Evolutionary conservation across 2,797 vertebrate species (phyloP).

Genomic region (Lepus townsendii): DNA sequence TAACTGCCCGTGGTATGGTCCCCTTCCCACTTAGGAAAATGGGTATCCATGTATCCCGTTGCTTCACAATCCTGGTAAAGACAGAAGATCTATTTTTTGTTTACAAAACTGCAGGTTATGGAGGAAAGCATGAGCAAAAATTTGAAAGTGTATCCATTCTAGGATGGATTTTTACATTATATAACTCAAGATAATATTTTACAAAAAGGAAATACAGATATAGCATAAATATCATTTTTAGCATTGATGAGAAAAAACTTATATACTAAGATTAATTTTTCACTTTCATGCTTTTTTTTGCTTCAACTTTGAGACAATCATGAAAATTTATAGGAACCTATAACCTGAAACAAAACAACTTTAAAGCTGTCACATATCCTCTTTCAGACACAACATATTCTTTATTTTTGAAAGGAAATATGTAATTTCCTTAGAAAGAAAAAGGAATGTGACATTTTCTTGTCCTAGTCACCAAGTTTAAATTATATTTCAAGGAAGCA

Average conservation of each 20-base stretch:
- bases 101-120: not conserved
- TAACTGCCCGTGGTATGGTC: accelerated
- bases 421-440: constrained; percentile 49
- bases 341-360: constrained; percentile 69
- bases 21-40: not conserved
- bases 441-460: constrained; percentile 77
- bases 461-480: constrained; percentile 75
- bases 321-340: constrained; percentile 73
- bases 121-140: not conserved
- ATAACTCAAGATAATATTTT: not conserved
- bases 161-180: not conserved
- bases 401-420: constrained; percentile 76
- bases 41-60: not conserved
- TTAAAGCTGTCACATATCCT: constrained; percentile 61
- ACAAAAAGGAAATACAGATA: not conserved
- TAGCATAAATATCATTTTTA: not conserved
- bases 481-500: constrained; percentile 66
- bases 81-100: not conserved
- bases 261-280: not conserved
- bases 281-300: not conserved
- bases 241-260: not conserved
- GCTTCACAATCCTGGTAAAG: constrained; percentile 1
- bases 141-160: not conserved
- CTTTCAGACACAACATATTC: constrained; percentile 59
- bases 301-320: constrained; percentile 34